A percentile compares a stretch with the other conserved stretches of the same genome.
Conservation (phyloP, 2,888 invertebrate species). For the Hanleya hanleyi region DNA sequence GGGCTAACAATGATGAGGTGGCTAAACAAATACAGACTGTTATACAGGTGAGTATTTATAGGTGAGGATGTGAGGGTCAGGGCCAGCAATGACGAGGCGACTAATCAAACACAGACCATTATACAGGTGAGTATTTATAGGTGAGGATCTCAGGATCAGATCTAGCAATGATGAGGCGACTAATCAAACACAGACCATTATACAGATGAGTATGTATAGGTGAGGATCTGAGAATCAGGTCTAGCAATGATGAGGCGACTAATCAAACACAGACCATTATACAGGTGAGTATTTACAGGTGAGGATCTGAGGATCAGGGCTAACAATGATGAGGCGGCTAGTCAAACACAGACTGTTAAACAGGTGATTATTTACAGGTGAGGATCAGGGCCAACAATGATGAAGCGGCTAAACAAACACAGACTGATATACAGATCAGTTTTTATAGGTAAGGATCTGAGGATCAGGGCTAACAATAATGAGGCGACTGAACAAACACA, state of each 20-base stretch:
- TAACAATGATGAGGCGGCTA: slow-evolving; percentile 80
- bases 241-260: no score
- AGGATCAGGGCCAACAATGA: slow-evolving; percentile 79
- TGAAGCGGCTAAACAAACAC: slow-evolving; percentile 83
- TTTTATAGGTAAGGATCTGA: no score
- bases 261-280: no score
- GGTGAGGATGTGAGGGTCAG: slow-evolving; percentile 78
- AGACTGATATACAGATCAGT: slow-evolving; percentile 84
- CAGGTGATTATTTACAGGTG: slow-evolving; percentile 79
- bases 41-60: slow-evolving; percentile 82
- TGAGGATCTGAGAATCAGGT: no score
- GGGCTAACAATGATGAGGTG: slow-evolving; percentile 80
- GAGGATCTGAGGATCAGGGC: slow-evolving; percentile 78
- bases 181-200: no score
- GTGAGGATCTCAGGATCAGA: no score
- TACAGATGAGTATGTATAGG: no score
- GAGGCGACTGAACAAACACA: slow-evolving; percentile 84
- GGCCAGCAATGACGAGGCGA: slow-evolving; percentile 80
- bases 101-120: slow-evolving; percentile 84
- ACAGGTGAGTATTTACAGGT: no score
- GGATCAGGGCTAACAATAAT: slow-evolving; percentile 79
- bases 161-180: no score
- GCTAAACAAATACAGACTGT: slow-evolving; percentile 84
- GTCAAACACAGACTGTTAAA: slow-evolving; percentile 85
- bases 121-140: no score